Evolutionary conservation across 2,113 vertebrate species (phyloP), one percentile per base, ranked within the genome.

Genomic region (Symphodus melops): DNA sequence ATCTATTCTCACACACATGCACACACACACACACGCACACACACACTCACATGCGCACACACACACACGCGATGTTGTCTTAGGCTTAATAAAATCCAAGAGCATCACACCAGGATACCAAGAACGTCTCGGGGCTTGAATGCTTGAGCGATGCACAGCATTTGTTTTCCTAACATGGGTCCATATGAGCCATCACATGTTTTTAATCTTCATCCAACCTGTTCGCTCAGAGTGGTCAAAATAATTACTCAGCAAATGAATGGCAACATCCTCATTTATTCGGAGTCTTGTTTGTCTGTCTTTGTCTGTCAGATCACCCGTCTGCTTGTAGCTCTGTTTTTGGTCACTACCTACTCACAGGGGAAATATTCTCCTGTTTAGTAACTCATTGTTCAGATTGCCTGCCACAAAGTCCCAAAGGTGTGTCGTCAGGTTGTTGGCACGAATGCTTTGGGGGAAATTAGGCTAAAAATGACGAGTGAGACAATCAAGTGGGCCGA

Each of bases 81-180:
- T 39, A 57, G 58, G 28, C 68, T 68, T 79, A 55, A 54, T 69
- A 72, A 77, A 77, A 61, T 57, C 68, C 72, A n/a, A 51, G 68
- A 86, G 77, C 68, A 84, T 76, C 83, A 72, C 63, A 76, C 59
- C 1, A n/a, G 53, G 64, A 57, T 64, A 52, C 60, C 51, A 74
- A 58, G 39, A 68, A 69, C 33, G 53, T 63, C 67, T 62, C 42
- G 0, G 19, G 12, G 51, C 52, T 62, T 36, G 23, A 70, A 63
- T 66, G 68, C 71, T 59, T 68, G 58, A 21, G 4, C 57, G 13
- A 1, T 2, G 59, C 39, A 48, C 51, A 64, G 57, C 57, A 20
- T 65, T 54, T 54, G 9, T 54, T 21, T 17, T 41, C 37, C 14
- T 14, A 19, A 17, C 17, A 6, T 6, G 16, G 46, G 17, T 19